Conservation (phyloP, 2,888 invertebrate species). For the Pomacea canaliculata region DNA sequence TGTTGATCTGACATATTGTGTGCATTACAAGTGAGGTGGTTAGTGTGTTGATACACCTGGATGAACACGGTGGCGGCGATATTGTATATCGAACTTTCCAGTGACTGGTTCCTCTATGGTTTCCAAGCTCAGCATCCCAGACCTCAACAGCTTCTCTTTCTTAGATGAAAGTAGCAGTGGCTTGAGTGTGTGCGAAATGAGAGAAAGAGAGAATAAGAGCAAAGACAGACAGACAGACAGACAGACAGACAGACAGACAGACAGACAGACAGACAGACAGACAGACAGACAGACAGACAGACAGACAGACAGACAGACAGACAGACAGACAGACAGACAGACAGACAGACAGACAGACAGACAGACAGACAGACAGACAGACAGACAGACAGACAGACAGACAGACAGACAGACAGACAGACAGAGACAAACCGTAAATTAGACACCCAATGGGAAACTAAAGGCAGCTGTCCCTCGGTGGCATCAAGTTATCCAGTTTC, state of each 20-base stretch:
- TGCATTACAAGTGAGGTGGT: too few species aligned
- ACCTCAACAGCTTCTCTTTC: too few species aligned
- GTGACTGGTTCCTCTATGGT: too few species aligned
- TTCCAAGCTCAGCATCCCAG: too few species aligned
- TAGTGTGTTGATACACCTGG: too few species aligned
- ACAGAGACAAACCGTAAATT: background rate
- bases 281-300: constrained; percentile 4
- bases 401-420: constrained; percentile 6
- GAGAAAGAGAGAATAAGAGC: background rate
- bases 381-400: constrained; percentile 18
- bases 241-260: constrained; percentile 9
- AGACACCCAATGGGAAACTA: background rate
- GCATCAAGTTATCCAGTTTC: background rate
- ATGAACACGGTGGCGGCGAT: too few species aligned
- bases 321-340: constrained; percentile 3
- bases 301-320: constrained; percentile 19
- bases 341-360: constrained; percentile 18
- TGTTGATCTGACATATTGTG: too few species aligned
- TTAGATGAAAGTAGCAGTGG: too few species aligned
- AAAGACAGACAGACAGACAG: constrained; percentile 22
- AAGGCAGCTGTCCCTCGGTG: background rate
- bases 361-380: constrained; percentile 5
- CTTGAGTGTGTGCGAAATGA: background rate
- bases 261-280: constrained; percentile 13
- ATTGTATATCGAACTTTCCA: too few species aligned